Percentiles rank a stretch among this genome's conserved stretches.
Evolutionary conservation across 2,797 vertebrate genomes (phyloP).

Genomic region (Sylvia borin): DNA sequence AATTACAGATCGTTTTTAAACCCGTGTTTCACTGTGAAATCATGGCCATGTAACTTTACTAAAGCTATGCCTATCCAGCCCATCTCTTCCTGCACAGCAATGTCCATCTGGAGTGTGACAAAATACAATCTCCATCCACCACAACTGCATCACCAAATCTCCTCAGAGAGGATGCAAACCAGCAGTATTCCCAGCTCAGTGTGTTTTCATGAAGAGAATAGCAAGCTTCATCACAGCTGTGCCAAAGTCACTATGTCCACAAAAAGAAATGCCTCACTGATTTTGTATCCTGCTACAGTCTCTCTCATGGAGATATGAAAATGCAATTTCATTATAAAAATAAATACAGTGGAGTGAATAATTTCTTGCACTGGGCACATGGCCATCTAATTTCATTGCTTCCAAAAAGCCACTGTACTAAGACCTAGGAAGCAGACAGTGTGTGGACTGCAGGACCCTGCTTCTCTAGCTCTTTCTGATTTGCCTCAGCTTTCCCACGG

Average conservation of each 20-base stretch:
- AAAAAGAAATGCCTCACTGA: slow-evolving; percentile 5
- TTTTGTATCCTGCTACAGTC: not conserved
- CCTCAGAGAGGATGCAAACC: not conserved
- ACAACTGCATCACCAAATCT: not conserved
- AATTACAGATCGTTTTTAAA: not conserved
- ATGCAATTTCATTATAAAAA: slow-evolving; percentile 21
- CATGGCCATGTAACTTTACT: fast-evolving
- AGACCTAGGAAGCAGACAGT: not conserved
- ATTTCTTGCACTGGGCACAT: not conserved
- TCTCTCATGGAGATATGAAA: slow-evolving; percentile 5
- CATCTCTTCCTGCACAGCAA: not conserved
- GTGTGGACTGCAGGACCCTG: not conserved
- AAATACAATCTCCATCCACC: not conserved
- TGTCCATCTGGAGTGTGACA: fast-evolving
- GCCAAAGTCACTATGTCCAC: not conserved
- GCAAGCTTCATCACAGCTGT: not conserved
- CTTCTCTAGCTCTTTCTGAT: not conserved
- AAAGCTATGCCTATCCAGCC: fast-evolving
- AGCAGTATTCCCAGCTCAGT: not conserved
- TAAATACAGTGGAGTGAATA: slow-evolving; percentile 6
- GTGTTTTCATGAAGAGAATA: not conserved
- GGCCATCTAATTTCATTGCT: not conserved
- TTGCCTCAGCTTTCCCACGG: not conserved
- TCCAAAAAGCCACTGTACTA: not conserved
- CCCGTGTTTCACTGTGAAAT: not conserved